Percentiles rank a stretch among this genome's conserved stretches.
Conservation (phyloP, 2,888 invertebrate species). For the Neoaliturus tenellus region DNA sequence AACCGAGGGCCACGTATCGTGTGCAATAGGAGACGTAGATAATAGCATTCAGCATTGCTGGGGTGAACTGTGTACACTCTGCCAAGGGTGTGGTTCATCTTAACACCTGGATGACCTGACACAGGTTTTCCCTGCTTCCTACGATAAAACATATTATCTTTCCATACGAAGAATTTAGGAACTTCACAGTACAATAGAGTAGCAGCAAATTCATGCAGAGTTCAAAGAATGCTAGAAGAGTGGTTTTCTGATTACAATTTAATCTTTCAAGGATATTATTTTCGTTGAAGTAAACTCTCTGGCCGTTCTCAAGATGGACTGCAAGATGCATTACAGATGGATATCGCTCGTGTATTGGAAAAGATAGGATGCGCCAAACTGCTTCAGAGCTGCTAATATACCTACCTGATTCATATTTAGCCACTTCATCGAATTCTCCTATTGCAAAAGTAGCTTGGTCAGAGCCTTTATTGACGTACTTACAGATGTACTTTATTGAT, state of each 20-base stretch:
- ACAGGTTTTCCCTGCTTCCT: constrained; percentile 27
- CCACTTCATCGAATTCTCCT: constrained; percentile 62
- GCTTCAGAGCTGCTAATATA: constrained; percentile 61
- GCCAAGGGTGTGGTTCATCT: constrained; percentile 64
- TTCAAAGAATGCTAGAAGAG: constrained; percentile 16
- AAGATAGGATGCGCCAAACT: constrained; percentile 62
- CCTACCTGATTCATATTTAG: constrained; percentile 62
- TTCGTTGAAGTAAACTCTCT: constrained; percentile 6
- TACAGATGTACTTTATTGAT: constrained; percentile 66
- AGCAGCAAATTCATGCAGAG: constrained; percentile 55
- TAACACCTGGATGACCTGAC: constrained; percentile 56
- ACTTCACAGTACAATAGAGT: constrained; percentile 63
- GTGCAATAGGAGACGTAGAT: constrained; percentile 65
- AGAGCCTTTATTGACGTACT: constrained; percentile 66
- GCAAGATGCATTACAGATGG: constrained; percentile 12
- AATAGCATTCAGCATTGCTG: constrained; percentile 64
- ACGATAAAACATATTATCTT: constrained; percentile 13
- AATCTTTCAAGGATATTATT: neutral
- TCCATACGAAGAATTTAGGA: constrained; percentile 62
- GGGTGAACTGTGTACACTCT: constrained; percentile 67
- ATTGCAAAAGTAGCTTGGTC: constrained; percentile 56
- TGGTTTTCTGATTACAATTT: neutral
- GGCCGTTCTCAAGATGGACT: constrained; percentile 45
- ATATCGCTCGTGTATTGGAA: constrained; percentile 39
- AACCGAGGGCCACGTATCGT: constrained; percentile 66